Evolutionary conservation across 2,888 invertebrate species (phyloP), one percentile per base, ranked within the genome.

Genomic region (Agriopis marginaria): DNA sequence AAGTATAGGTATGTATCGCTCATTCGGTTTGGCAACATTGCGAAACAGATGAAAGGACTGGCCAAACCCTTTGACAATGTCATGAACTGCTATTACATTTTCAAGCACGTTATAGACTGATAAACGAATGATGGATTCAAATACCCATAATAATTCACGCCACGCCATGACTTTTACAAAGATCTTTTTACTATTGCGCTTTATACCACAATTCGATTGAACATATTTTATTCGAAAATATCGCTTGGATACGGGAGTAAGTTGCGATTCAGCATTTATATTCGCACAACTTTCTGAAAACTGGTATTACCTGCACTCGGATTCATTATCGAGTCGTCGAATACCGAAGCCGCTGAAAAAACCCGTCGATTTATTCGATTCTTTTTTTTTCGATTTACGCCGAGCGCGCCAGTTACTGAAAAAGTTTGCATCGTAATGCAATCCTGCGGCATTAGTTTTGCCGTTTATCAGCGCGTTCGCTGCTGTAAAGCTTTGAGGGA

Each of bases 371-470:
- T 90, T 91, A 90, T 90, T 83, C 81, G 81, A 84, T 86, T 86
- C 86, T 89, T 84, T 88, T 91, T 91, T 89, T 86, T 86, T 88
- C 88, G 87, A 90, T 91, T 89, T 88, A 83, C 86, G 83, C 84
- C 78, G 78, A 78, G 79, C 80, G 82, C 83, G 82, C 83, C 87
- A 85, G 90, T 89, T 92, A 87, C 90, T 92, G 91, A 91, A 93
- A 93, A 93, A 93, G 89, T 92, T 93, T 90, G 89, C 90, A 89
- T 91, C 90, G 92, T 91, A 92, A 91, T 90, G 91, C 92, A 89
- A 91, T 93, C 91, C 86, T 82, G 86, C 78, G 86, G 93, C 88
- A 92, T 93, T 93, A 93, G 91, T 90, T 91, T 86, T 83, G 86
- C 86, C 89, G 88, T 93, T 90, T 92, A 92, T 93, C 93, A 93